Evolutionary conservation across 2,888 invertebrate species (phyloP).

Genomic region (Rugalucina vietnamica): DNA sequence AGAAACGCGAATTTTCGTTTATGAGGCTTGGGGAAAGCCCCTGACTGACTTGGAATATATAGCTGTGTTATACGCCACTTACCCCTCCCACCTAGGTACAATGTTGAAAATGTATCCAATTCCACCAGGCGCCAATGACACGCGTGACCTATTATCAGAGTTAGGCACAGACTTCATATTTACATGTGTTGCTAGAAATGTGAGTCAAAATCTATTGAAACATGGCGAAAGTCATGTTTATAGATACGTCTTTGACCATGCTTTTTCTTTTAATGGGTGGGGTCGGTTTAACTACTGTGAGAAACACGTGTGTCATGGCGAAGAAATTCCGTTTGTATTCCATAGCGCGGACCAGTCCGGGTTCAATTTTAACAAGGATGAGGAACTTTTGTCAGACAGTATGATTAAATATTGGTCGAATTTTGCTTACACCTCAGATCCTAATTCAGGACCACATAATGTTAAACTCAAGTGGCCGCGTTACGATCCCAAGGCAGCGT

Average conservation of each 20-base stretch:
- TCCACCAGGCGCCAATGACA: slow-evolving; percentile 41
- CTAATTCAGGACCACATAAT: slow-evolving; percentile 60
- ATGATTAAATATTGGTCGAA: slow-evolving; percentile 78
- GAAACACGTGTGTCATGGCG: slow-evolving; percentile 76
- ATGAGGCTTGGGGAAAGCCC: slow-evolving; percentile 68
- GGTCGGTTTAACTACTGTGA: slow-evolving; percentile 72
- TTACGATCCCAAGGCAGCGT: slow-evolving; percentile 54
- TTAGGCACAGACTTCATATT: slow-evolving; percentile 76
- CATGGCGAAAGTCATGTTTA: neutral
- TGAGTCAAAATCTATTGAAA: slow-evolving; percentile 48
- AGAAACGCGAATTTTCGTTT: slow-evolving; percentile 75
- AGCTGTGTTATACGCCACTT: slow-evolving; percentile 64
- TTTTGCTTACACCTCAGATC: slow-evolving; percentile 78
- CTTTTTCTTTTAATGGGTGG: slow-evolving; percentile 74
- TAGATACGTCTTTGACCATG: slow-evolving; percentile 16
- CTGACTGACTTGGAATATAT: slow-evolving; percentile 56
- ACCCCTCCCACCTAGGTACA: slow-evolving; percentile 50
- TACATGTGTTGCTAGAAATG: slow-evolving; percentile 70
- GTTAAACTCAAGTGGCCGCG: slow-evolving; percentile 64
- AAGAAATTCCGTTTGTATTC: slow-evolving; percentile 75
- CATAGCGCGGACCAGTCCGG: slow-evolving; percentile 65
- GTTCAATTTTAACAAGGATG: slow-evolving; percentile 68
- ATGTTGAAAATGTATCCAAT: slow-evolving; percentile 62
- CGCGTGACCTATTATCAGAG: slow-evolving; percentile 44
- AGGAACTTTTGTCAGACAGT: slow-evolving; percentile 62